Conservation (phyloP, 2,888 invertebrate species). For the Epinotia brunnichana region DNA sequence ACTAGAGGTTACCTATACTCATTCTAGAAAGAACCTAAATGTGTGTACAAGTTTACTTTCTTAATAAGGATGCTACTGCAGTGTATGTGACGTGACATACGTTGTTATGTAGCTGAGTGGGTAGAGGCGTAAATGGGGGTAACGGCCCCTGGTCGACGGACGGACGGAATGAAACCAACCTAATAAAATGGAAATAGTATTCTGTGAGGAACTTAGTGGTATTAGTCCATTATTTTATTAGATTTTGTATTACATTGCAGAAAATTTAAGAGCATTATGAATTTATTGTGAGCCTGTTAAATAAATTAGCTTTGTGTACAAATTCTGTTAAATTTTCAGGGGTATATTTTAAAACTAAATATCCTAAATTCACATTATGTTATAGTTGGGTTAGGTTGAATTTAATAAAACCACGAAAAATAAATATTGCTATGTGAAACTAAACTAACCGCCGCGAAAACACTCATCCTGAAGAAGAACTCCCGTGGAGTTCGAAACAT, state of each 20-base stretch:
- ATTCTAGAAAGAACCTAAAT: neutral
- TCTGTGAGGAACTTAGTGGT: conserved; percentile 19
- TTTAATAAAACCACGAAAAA: no score
- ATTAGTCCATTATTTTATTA: conserved; percentile 4
- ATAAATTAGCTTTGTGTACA: no score
- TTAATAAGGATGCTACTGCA: neutral
- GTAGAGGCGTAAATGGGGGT: neutral
- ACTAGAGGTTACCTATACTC: no score
- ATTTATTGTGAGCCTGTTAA: neutral
- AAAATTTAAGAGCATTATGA: neutral
- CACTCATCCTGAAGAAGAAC: no score
- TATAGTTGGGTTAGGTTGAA: no score
- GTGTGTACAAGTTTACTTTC: neutral
- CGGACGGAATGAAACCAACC: neutral
- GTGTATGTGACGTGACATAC: neutral
- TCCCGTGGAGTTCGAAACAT: no score
- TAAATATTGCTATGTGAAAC: no score
- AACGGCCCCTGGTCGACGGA: conserved; percentile 18
- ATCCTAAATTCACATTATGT: no score
- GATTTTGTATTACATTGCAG: neutral
- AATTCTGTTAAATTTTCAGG: no score
- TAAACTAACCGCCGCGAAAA: no score
- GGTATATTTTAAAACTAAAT: no score
- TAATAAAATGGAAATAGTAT: conserved; percentile 20
- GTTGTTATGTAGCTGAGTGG: neutral